Evolutionary conservation across 1,140 invertebrate genomes (phyloP), one percentile per base, ranked within the genome.

Genomic region (Temnothorax curvispinosus): DNA sequence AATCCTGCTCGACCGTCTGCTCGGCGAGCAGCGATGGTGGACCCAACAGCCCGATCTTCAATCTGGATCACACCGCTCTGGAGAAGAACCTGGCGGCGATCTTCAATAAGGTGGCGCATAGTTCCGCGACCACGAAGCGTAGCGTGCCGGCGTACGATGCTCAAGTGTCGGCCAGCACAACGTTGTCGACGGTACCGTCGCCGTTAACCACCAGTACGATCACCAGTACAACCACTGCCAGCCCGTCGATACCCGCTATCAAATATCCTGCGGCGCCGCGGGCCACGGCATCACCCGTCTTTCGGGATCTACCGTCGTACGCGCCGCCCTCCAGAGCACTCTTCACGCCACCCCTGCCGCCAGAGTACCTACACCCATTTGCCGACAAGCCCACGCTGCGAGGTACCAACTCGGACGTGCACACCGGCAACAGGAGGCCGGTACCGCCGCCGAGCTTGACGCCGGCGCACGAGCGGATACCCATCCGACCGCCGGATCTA

Each of bases 371-470:
- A 21, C 97, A 98, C 94, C 97, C 98, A 0, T 98, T 98, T 92
- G 97, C 97, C 3, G 97, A 98, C 91, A 98, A 98, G 93, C 97
- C 97, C 47, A 98, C 97, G 7, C 94, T 98, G 56, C 96, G 97
- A 89, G 98, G 97, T 85, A 96, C 96, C 27, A 96, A 97, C 87
- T 91, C 96, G 93, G 96, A 96, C 87, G 96, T 96, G 18, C 97
- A 97, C 91, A 96, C 96, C 7, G 96, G 95, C 85, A 95, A 95
- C 7, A 96, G 96, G 76, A 95, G 97, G 78, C 97, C 97, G 0
- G 97, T 97, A 64, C 97, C 97, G 32, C 97, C 97, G 0, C 97
- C 97, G 0, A 97, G 97, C 82, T 94, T 97, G 50, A 97, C 97
- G 77, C 97, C 97, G 1, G 97, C 97, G 4, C 97, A 97, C 90